A percentile compares a stretch with the other conserved stretches of the same genome.
These are phyloP conservation scores for Bombus huntii DNA, from an alignment of 1,140 invertebrate genomes.

Conservation along the genomic window DNA sequence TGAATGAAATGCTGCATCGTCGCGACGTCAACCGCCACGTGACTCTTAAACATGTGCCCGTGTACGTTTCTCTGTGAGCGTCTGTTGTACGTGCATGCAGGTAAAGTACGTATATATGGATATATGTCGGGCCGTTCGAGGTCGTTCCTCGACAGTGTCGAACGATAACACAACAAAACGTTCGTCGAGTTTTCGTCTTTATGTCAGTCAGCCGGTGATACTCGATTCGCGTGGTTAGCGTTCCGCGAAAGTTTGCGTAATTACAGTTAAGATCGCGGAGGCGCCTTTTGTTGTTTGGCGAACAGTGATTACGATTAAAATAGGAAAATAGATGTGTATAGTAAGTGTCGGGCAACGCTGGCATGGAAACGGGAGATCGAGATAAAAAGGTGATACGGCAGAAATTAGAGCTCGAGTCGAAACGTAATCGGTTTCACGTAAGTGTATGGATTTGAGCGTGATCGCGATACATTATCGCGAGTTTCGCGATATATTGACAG, in stretches of 20 bases:
- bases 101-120: neutral
- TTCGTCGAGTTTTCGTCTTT: conserved; percentile 28
- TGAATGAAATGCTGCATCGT: conserved; percentile 60
- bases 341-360: neutral
- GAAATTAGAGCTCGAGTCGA: neutral
- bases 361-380: neutral
- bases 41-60: conserved; percentile 16
- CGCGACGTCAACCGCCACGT: conserved; percentile 60
- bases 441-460: neutral
- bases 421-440: neutral
- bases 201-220: conserved; percentile 1
- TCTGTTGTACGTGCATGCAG: neutral
- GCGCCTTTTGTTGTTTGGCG: neutral
- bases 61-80: neutral
- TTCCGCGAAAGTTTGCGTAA: neutral
- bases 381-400: neutral
- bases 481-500: neutral
- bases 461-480: conserved; percentile 1
- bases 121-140: conserved; percentile 47
- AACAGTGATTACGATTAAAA: neutral
- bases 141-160: conserved; percentile 45
- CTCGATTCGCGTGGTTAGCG: neutral
- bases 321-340: neutral
- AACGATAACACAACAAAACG: conserved; percentile 54
- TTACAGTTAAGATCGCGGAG: no score